phyloP scores from a whole-genome alignment of 2,797 vertebrate species.

The Xiphophorus birchmanni region DNA sequence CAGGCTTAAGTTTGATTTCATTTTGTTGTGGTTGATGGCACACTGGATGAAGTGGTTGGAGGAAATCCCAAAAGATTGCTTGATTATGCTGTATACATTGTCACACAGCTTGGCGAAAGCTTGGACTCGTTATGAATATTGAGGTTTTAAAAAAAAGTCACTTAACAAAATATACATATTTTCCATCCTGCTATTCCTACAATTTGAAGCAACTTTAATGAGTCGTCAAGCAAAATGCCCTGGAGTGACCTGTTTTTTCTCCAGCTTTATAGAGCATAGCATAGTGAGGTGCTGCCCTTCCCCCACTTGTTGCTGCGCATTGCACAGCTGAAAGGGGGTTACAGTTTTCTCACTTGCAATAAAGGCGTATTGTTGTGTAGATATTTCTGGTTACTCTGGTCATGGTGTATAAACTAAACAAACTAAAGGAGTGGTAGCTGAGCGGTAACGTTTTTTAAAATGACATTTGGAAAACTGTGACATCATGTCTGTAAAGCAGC shows the following conservation, averaged over 20 bases:
- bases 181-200: not conserved
- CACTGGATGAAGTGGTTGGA: not conserved
- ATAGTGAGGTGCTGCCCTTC: not conserved
- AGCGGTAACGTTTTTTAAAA: not conserved
- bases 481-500: not conserved
- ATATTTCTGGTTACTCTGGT: not conserved
- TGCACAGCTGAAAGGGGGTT: not conserved
- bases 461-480: not conserved
- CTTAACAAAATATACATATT: not conserved
- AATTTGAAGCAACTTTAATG: not conserved
- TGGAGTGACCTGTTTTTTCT: not conserved
- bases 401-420: not conserved
- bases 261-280: not conserved
- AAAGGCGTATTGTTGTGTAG: not conserved
- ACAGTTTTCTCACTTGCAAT: not conserved
- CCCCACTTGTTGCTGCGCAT: not conserved
- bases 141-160: not conserved
- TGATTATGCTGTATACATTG: not conserved
- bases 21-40: not conserved
- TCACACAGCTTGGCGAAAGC: not conserved
- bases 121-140: not conserved
- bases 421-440: not conserved
- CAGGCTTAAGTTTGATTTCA: not conserved
- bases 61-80: not conserved
- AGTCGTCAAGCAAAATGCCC: not conserved